A percentile compares a stretch with the other conserved stretches of the same genome.
Evolutionary conservation across 2,888 invertebrate genomes (phyloP).

Genomic region (Plebejus anna): DNA sequence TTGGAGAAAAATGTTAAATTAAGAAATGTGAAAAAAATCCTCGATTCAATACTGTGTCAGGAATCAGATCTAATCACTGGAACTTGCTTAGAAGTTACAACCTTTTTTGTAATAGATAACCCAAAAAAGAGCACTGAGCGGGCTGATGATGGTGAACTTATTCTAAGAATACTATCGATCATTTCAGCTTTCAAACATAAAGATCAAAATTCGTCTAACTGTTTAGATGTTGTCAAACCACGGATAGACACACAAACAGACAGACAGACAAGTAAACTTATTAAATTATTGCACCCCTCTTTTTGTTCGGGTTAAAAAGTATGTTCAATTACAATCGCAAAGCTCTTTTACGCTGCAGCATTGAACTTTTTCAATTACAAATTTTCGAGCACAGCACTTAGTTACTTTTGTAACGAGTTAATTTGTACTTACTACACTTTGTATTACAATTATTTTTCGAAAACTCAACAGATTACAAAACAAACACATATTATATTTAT

Average conservation of each 20-base stretch:
- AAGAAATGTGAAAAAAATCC: no score
- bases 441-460: background rate
- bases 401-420: background rate
- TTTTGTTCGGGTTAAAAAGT: background rate
- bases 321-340: background rate
- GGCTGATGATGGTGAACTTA: no score
- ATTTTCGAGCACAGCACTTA: background rate
- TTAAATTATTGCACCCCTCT: background rate
- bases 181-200: no score
- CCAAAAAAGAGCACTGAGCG: no score
- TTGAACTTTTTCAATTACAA: constrained; percentile 5
- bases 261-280: background rate
- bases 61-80: background rate
- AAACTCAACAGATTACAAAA: background rate
- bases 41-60: no score
- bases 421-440: background rate
- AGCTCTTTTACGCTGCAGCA: background rate
- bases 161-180: no score
- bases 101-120: no score
- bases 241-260: background rate
- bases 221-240: no score
- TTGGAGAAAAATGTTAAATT: constrained; percentile 14
- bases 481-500: no score
- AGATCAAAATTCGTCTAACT: no score
- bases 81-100: background rate